A percentile compares a stretch with the other conserved stretches of the same genome.
Conservation (phyloP, 2,888 invertebrate genomes). For the Drosophila tripunctata region DNA sequence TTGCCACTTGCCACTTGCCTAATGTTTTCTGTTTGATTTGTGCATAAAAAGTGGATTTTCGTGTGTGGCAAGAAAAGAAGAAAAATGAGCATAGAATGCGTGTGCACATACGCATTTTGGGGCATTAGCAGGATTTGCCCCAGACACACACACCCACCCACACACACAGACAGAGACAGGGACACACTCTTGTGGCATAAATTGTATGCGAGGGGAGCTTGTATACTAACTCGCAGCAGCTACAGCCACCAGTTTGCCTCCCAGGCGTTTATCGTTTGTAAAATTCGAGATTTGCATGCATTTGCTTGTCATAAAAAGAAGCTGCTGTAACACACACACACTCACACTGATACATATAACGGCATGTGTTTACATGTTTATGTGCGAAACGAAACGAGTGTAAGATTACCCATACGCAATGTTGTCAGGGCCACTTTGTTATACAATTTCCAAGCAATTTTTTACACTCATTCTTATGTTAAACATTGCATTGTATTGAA, state of each 20-base stretch:
- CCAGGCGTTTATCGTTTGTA: constrained; percentile 76
- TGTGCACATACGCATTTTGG: constrained; percentile 65
- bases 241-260: constrained; percentile 73
- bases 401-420: constrained; percentile 71
- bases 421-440: constrained; percentile 64
- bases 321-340: constrained; percentile 15
- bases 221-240: constrained; percentile 15
- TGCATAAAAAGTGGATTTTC: constrained; percentile 50
- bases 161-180: constrained; percentile 9
- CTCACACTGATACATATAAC: constrained; percentile 26
- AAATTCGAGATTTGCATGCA: constrained; percentile 78
- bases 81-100: constrained; percentile 63
- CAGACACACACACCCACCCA: constrained; percentile 28
- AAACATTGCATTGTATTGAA: constrained; percentile 6
- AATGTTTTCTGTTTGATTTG: constrained; percentile 56
- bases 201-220: constrained; percentile 45
- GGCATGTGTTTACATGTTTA: constrained; percentile 73
- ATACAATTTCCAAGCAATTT: constrained; percentile 37
- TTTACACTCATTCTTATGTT: constrained; percentile 5
- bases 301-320: constrained; percentile 70
- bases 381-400: constrained; percentile 57
- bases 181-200: constrained; percentile 50
- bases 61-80: constrained; percentile 29
- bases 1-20: constrained; percentile 25
- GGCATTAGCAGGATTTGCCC: constrained; percentile 66